Evolutionary conservation across 1,140 invertebrate species (phyloP), one percentile per base, ranked within the genome.

Genomic region (Hylaeus anthracinus): DNA sequence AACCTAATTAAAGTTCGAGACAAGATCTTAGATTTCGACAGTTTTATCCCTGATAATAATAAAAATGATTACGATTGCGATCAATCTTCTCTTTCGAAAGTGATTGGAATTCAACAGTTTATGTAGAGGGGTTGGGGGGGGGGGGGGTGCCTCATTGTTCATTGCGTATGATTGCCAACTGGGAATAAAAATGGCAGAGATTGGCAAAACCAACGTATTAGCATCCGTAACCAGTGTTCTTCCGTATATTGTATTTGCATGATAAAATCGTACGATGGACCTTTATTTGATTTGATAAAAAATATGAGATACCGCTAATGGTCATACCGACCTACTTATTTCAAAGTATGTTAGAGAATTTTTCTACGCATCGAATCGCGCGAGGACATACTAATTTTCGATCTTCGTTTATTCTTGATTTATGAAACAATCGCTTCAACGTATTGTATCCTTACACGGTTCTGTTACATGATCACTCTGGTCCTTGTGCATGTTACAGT

Each of bases 261-360:
- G 56, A 53, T 64, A 72, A 66, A 43, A 64, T 81, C 39, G 10
- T 77, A 73, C 53, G 64, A 85, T 69, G n/a, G 14, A 63, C 26
- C 39, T n/a, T 67, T 60, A 26, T n/a, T 66, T 41, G n/a, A 58
- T 72, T 5, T 12, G 5, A 65, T 72, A 48, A n/a, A 56, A 55
- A 65, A 79, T 14, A 14, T n/a, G 12, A 58, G 37, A 51, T 45
- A 51, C 5, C 4, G 3, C 6, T 26, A 45, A 12, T 15, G 14
- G 43, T 26, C 39, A 45, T 60, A 56, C 15, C n/a, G 55, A 56
- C 55, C 26, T 60, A 37, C 64, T 74, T 53, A 64, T 53, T 15
- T 48, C 15, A 2, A 15, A 26, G 58, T 26, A 60, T 6, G 37
- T 61, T 61, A 48, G 8, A 2, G 12, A 45, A 61, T 55, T 14